Percentiles rank a stretch among this genome's conserved stretches.
These are phyloP conservation scores for Sciaenops ocellatus DNA, from an alignment of 2,797 vertebrate species.

Conservation along the genomic window DNA sequence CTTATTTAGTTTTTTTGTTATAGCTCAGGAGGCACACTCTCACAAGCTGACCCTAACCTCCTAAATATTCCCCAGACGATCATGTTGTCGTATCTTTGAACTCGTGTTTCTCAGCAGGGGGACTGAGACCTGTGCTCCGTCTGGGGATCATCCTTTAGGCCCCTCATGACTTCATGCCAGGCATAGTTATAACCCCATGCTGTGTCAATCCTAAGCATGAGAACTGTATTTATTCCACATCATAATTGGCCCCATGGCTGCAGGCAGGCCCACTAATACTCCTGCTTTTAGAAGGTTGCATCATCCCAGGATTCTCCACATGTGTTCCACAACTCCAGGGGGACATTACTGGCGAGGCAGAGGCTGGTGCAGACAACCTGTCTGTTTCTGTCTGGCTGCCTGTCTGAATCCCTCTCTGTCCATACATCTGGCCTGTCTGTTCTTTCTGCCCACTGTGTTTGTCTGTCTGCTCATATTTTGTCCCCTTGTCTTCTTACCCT, in stretches of 20 bases:
- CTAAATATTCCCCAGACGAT: slow-evolving; percentile 31
- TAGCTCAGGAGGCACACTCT: background rate
- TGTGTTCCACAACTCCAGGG: slow-evolving; percentile 76
- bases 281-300: slow-evolving; percentile 83
- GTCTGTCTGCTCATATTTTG: slow-evolving; percentile 37
- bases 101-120: slow-evolving; percentile 63
- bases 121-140: slow-evolving; percentile 49
- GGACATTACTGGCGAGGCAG: slow-evolving; percentile 75
- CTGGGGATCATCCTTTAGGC: slow-evolving; percentile 64
- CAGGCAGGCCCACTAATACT: slow-evolving; percentile 67
- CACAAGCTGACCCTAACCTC: slow-evolving; percentile 22
- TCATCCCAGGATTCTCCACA: slow-evolving; percentile 82
- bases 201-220: slow-evolving; percentile 73
- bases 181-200: slow-evolving; percentile 67
- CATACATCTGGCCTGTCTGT: slow-evolving; percentile 55
- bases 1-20: slow-evolving; percentile 3
- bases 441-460: slow-evolving; percentile 30
- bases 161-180: slow-evolving; percentile 72
- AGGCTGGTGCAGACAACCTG: slow-evolving; percentile 75
- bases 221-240: slow-evolving; percentile 78
- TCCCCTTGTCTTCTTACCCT: slow-evolving; percentile 42
- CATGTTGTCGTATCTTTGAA: slow-evolving; percentile 63
- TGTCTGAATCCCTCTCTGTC: slow-evolving; percentile 54
- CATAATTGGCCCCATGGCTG: slow-evolving; percentile 79
- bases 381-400: slow-evolving; percentile 63